A percentile compares a stretch with the other conserved stretches of the same genome.
Conservation (phyloP, 2,888 invertebrate genomes). For the Eupithecia inturbata region DNA sequence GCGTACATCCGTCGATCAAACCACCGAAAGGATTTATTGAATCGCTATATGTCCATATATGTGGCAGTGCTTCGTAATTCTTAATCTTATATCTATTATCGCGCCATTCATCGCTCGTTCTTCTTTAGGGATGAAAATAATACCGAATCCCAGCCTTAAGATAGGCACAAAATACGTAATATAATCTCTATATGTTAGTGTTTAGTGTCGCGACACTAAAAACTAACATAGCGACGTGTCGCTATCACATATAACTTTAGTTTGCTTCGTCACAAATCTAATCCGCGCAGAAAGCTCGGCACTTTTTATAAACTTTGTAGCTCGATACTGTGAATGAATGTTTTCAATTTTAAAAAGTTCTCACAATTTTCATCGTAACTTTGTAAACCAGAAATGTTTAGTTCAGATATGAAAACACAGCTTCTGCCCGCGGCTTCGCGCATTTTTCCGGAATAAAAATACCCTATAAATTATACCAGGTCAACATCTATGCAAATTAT, state of each 20-base stretch:
- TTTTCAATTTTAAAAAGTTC: conserved; percentile 27
- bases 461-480: neutral
- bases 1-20: conserved; percentile 28
- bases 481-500: no score
- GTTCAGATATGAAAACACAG: neutral
- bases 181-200: neutral
- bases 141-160: neutral
- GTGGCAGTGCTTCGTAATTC: conserved; percentile 33
- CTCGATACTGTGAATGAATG: conserved; percentile 12
- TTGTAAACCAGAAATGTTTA: conserved; percentile 1
- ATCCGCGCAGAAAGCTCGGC: neutral
- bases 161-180: neutral
- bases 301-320: conserved; percentile 2
- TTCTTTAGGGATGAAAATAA: conserved; percentile 28
- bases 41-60: conserved; percentile 25
- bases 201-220: neutral
- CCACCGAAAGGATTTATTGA: conserved; percentile 35
- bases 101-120: conserved; percentile 25
- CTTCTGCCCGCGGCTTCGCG: neutral
- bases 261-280: neutral
- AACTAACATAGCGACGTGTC: no score
- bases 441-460: neutral
- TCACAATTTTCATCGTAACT: conserved; percentile 14
- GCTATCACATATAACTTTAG: neutral
- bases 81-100: conserved; percentile 19